These are phyloP conservation scores for Acronicta leporina DNA, from an alignment of 2,888 invertebrate species.

Conservation along the genomic window DNA sequence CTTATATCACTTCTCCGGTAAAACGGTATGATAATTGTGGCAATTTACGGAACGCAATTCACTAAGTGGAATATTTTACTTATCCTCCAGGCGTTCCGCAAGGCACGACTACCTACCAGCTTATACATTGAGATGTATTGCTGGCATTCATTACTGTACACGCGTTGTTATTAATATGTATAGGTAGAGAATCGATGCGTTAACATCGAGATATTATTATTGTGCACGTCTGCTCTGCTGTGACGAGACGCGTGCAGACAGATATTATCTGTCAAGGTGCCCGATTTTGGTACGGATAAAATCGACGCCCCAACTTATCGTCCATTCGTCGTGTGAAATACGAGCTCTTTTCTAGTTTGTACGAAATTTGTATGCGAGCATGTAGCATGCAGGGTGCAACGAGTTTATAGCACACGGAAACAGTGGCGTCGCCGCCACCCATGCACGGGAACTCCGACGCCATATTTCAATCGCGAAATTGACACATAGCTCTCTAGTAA, in stretches of 20 bases:
- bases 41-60: slow-evolving; percentile 80
- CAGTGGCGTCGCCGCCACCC: slow-evolving; percentile 90
- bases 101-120: slow-evolving; percentile 79
- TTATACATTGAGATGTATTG: slow-evolving; percentile 81
- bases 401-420: slow-evolving; percentile 83
- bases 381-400: slow-evolving; percentile 73
- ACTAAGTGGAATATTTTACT: slow-evolving; percentile 84
- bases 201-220: slow-evolving; percentile 42
- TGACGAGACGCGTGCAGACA: slow-evolving; percentile 27
- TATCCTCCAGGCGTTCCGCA: slow-evolving; percentile 76
- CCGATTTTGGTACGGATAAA: slow-evolving; percentile 50
- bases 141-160: slow-evolving; percentile 74
- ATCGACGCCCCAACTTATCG: slow-evolving; percentile 43
- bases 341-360: slow-evolving; percentile 61
- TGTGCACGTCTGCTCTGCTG: slow-evolving; percentile 15
- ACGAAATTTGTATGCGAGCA: slow-evolving; percentile 54
- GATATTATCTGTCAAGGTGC: slow-evolving; percentile 63
- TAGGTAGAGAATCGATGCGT: slow-evolving; percentile 40
- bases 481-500: slow-evolving; percentile 83
- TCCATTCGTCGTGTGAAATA: slow-evolving; percentile 59
- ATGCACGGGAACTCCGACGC: slow-evolving; percentile 70
- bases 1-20: slow-evolving; percentile 51
- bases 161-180: slow-evolving; percentile 63
- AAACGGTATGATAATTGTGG: slow-evolving; percentile 78
- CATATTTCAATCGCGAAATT: slow-evolving; percentile 87